Conservation (phyloP, 2,797 vertebrate species). For the Hylomyscus alleni region DNA sequence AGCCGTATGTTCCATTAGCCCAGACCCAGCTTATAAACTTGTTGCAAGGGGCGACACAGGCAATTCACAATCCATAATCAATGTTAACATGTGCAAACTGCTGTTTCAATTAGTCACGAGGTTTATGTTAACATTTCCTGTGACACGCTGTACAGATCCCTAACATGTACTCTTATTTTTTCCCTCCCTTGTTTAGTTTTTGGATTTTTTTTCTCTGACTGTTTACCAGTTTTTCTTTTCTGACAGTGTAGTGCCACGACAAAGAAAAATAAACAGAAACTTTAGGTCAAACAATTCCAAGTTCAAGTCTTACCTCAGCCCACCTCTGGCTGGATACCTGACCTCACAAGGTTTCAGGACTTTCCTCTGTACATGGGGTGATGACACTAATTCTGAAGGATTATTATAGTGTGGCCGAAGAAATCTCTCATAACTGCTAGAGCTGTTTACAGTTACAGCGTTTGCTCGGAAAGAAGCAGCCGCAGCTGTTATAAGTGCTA, state of each 20-base stretch:
- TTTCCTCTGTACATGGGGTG: neutral
- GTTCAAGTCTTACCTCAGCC: slow-evolving; percentile 18
- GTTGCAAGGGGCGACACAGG: neutral
- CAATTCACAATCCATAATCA: neutral
- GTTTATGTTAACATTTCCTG: neutral
- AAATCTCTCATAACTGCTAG: neutral
- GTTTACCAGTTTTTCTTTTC: neutral
- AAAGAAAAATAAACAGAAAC: neutral
- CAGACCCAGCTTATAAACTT: neutral
- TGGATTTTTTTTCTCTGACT: neutral
- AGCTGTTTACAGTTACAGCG: neutral
- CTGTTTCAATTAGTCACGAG: neutral
- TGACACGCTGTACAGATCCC: neutral
- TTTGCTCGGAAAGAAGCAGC: neutral
- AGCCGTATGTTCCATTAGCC: neutral
- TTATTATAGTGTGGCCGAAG: neutral
- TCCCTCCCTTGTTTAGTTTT: neutral
- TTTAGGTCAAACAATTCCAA: neutral
- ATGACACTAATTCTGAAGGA: neutral
- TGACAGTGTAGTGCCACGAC: neutral
- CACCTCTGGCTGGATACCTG: slow-evolving; percentile 9
- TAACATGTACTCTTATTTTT: neutral
- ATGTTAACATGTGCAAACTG: neutral
- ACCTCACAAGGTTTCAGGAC: neutral
- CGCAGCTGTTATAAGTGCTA: neutral